Conservation (phyloP, 2,797 vertebrate genomes). For the Trichosurus vulpecula region DNA sequence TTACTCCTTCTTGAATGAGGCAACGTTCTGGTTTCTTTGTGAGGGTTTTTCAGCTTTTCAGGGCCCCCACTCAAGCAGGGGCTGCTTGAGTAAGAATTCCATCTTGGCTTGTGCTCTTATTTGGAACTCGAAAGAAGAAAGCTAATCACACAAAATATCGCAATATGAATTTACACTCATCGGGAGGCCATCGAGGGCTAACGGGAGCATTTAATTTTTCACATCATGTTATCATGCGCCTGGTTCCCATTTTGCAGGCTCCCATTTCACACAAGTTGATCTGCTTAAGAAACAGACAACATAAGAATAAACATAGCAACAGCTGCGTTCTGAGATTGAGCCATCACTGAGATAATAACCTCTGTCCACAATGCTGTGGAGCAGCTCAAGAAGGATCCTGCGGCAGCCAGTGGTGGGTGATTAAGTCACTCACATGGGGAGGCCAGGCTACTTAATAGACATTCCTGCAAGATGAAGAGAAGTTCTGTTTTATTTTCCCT, state of each 20-base stretch:
- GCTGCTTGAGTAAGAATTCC: not conserved
- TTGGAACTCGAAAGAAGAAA: not conserved
- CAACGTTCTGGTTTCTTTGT: not conserved
- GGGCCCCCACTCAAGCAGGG: not conserved
- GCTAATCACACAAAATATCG: not conserved
- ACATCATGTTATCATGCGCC: not conserved
- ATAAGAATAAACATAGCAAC: not conserved
- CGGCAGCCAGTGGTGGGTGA: not conserved
- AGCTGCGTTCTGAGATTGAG: not conserved
- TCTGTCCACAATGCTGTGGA: not conserved
- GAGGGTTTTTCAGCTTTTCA: not conserved
- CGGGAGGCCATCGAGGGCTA: not conserved
- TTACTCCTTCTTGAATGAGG: not conserved
- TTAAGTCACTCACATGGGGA: not conserved
- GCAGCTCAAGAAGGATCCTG: not conserved
- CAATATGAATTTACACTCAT: not conserved
- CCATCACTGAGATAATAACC: too few species aligned
- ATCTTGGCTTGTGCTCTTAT: not conserved
- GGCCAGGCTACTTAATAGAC: not conserved
- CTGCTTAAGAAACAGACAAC: not conserved
- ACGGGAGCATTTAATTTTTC: not conserved
- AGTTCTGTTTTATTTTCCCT: not conserved
- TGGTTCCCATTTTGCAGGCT: not conserved
- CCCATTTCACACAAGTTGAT: not conserved
- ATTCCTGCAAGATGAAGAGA: not conserved